phyloP scores from a whole-genome alignment of 2,113 vertebrate genomes.

The Pavo muticus region DNA sequence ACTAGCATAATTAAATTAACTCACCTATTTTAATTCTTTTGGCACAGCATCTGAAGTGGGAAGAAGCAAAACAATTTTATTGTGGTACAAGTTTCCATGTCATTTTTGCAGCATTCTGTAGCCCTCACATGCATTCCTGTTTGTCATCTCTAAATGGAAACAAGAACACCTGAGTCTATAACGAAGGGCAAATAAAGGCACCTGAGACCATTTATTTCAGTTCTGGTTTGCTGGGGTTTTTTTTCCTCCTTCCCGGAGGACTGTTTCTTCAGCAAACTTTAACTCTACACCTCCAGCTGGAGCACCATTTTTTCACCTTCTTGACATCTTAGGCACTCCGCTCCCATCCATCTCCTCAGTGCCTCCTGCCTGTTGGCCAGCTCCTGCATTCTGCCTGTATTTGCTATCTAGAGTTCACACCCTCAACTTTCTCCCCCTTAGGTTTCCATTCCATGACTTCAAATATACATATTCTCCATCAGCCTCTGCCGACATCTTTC shows the following conservation, averaged over 20 bases:
- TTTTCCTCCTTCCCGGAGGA: background rate
- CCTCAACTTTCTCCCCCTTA: background rate
- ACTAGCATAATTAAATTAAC: conserved; percentile 56
- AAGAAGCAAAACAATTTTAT: conserved; percentile 29
- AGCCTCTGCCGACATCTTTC: background rate
- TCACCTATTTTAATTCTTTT: conserved; percentile 50
- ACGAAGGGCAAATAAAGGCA: background rate
- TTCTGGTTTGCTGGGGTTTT: background rate
- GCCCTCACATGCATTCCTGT: background rate
- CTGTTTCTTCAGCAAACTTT: background rate
- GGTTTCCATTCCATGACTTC: background rate
- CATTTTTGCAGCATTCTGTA: background rate
- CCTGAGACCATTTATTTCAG: background rate
- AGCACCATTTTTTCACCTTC: background rate
- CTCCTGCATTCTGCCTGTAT: background rate
- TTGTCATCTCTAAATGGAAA: background rate
- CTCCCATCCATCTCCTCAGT: background rate
- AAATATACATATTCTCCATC: background rate
- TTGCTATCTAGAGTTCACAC: background rate
- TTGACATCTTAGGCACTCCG: background rate
- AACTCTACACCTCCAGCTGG: background rate
- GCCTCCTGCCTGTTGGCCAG: background rate
- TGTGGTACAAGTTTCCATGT: background rate
- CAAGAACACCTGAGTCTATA: background rate
- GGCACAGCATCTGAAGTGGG: conserved; percentile 25